Base-by-base conservation (phyloP, 2,888 invertebrate genomes). In the Sminthurides aquaticus region DNA sequence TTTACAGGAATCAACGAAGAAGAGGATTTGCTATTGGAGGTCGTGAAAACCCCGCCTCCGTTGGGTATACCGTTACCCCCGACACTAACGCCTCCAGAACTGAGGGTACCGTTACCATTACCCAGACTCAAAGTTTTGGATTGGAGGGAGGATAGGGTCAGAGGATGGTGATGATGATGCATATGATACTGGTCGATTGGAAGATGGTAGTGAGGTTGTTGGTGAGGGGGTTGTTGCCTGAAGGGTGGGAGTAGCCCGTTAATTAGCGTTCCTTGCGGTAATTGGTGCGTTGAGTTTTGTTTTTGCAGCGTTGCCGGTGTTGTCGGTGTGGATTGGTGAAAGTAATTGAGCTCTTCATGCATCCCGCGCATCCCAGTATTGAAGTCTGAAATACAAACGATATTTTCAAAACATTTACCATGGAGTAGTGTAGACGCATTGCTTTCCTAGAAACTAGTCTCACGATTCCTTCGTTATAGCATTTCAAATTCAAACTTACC, bases 331-430 rank as follows among this genome's bases (percentile, higher is more conserved):
- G 64, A 64, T 28, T 59, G 64, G 29, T 58, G 49, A 29, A 59
- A 64, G 59, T 29, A 64, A 52, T 54, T 59, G 20, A 64, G 27
- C 5, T 64, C 64, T 34, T 64, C 64, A 22, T 58, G 64, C n/a
- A 55, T 11, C 29, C 22, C 29, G 18, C 59, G 58, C 20, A 58
- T 24, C 8, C 58, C 59, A 48, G 59, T 18, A 20, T 15, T 70
- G 48, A 73, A 71, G 69, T 73, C 73, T 73, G 62, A 22, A 64
- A 58, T 48, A 24, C 24, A 25, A 55, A 3, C 2, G 54, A 34
- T 24, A 1, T 49, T 20, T 18, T 8, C 2, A n/a, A 62, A 49
- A 57, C 8, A 27, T 49, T 49, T n/a, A n/a, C n/a, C n/a, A n/a
- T n/a, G n/a, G n/a, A n/a, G n/a, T n/a, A n/a, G n/a, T n/a, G n/a